Base-by-base conservation (phyloP, 1,140 invertebrate genomes). In the Papilio aristodemus region DNA sequence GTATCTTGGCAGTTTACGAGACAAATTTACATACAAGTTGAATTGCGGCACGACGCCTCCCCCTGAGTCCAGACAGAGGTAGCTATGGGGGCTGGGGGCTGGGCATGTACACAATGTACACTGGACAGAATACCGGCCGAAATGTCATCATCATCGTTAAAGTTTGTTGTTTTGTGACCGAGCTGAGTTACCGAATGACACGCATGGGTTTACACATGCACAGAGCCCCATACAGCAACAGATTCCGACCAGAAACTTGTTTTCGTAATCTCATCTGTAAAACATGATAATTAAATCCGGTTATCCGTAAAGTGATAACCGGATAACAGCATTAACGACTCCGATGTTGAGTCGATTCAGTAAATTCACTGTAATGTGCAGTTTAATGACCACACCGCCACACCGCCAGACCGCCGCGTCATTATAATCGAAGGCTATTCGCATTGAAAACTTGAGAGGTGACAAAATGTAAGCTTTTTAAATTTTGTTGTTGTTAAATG, bases 261-360 rank as follows among this genome's bases (percentile, higher is more conserved):
- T 46, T 19, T 17, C 41, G 14, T 14, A 46, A 46, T 46, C 41
- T 17, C 41, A 27, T 22, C 50, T 19, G 22, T 4, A 57, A 4
- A n/a, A 25, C 50, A 10, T 13, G 10, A 22, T 27, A 27, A 57
- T 59, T 36, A 59, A 59, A 59, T 32, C 25, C 57, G 57, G 57
- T 59, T 59, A 59, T 59, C 57, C 57, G 57, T 27, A 14, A 32
- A 27, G 11, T 11, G n/a, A 37, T 59, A 59, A 37, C 57, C 27
- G 57, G 27, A 10, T 17, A 59, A 37, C 6, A 32, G 27, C 57
- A 13, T 57, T 22, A 57, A 36, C 57, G n/a, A 59, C 27, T 36
- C 57, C 4, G 57, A 32, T 46, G 50, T 25, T 36, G n/a, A 59
- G 36, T 13, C 0, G 13, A 32, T 36, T 59, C n/a, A 17, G 9